phyloP scores from a whole-genome alignment of 2,888 invertebrate genomes.

The Melieria omissa region DNA sequence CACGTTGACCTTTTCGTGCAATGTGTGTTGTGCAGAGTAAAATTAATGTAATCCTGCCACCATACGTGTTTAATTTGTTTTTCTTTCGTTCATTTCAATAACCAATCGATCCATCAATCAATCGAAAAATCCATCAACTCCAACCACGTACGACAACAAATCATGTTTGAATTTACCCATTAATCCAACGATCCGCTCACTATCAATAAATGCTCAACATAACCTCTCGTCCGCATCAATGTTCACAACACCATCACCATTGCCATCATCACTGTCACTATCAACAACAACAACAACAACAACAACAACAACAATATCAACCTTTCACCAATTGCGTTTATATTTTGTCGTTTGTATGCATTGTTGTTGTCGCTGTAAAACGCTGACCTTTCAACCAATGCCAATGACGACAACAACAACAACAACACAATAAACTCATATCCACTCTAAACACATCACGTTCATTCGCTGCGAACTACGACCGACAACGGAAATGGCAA shows the following conservation, averaged over 20 bases:
- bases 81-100: not conserved
- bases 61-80: not conserved
- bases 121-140: not conserved
- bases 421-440: slow-evolving; percentile 34
- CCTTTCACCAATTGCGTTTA: not conserved
- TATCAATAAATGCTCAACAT: not conserved
- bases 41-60: not conserved
- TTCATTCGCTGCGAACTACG: slow-evolving; percentile 40
- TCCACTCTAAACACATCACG: slow-evolving; percentile 29
- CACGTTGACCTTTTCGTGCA: no score
- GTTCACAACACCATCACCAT: not conserved
- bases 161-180: slow-evolving; percentile 2
- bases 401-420: not conserved
- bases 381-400: not conserved
- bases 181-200: not conserved
- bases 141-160: not conserved
- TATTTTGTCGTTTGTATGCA: not conserved
- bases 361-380: slow-evolving; percentile 7
- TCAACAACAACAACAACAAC: no score
- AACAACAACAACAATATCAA: no score
- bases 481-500: slow-evolving; percentile 63
- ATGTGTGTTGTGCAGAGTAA: no score
- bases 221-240: not conserved
- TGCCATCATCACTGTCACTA: not conserved
- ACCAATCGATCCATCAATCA: not conserved